A percentile compares a stretch with the other conserved stretches of the same genome.
Conservation (phyloP, 2,888 invertebrate species). For the Pseudeuparius sepicola region DNA sequence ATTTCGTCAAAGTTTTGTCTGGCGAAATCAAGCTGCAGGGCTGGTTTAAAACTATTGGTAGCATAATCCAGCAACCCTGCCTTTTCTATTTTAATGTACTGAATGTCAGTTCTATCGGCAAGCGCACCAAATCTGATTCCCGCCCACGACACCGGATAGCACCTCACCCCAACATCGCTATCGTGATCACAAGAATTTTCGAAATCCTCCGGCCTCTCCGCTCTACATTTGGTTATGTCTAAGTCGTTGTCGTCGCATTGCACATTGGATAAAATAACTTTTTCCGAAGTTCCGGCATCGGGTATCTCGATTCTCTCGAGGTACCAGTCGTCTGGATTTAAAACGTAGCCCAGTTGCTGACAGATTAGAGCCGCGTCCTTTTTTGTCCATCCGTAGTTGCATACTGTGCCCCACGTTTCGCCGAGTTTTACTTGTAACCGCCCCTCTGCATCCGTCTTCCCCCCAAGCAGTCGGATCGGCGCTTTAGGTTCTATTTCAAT, state of each 20-base stretch:
- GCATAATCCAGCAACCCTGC: slow-evolving; percentile 92
- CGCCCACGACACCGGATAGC: slow-evolving; percentile 89
- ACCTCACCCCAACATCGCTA: slow-evolving; percentile 79
- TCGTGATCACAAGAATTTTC: slow-evolving; percentile 83
- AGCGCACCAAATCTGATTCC: slow-evolving; percentile 84
- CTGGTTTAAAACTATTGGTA: slow-evolving; percentile 78
- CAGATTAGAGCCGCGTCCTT: slow-evolving; percentile 88
- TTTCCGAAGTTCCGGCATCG: slow-evolving; percentile 62
- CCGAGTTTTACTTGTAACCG: slow-evolving; percentile 75
- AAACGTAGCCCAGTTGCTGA: slow-evolving; percentile 84
- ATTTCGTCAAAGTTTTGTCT: slow-evolving; percentile 75
- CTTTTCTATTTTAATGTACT: slow-evolving; percentile 79
- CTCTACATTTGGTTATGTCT: slow-evolving; percentile 79
- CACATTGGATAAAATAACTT: slow-evolving; percentile 75
- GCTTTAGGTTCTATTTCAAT: slow-evolving; percentile 52
- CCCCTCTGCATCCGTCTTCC: slow-evolving; percentile 73
- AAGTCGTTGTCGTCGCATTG: slow-evolving; percentile 84
- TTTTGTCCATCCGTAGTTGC: slow-evolving; percentile 92
- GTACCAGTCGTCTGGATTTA: slow-evolving; percentile 88
- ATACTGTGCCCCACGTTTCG: slow-evolving; percentile 93
- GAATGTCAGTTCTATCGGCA: slow-evolving; percentile 77
- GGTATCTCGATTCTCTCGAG: slow-evolving; percentile 76
- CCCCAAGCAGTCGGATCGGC: slow-evolving; percentile 73
- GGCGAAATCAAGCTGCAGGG: slow-evolving; percentile 79
- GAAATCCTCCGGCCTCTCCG: slow-evolving; percentile 67